Conservation (phyloP, 2,888 invertebrate species). For the Clivina fossor region DNA sequence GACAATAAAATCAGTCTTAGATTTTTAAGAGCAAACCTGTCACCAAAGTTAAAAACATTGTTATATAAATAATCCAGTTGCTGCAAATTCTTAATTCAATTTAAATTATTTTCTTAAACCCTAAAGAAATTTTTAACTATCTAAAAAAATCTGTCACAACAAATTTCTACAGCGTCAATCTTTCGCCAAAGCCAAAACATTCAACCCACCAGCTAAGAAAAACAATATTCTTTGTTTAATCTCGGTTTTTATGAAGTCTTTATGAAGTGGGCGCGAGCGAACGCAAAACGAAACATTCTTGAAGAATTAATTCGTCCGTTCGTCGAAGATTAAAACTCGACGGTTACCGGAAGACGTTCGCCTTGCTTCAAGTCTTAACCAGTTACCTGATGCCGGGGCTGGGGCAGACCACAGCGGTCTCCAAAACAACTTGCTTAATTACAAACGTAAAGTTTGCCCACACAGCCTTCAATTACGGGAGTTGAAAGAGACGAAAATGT, state of each 20-base stretch:
- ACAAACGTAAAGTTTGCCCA: constrained; percentile 5
- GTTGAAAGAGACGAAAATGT: constrained; percentile 2
- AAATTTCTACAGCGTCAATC: constrained; percentile 5
- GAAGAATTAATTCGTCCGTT: constrained; percentile 12
- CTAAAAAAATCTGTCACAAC: constrained; percentile 17
- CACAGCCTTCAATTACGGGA: constrained; percentile 10
- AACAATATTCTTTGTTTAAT: constrained; percentile 11
- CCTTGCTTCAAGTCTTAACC: constrained; percentile 5
- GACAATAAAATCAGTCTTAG: no score
- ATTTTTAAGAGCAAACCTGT: no score
- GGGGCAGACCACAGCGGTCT: background rate
- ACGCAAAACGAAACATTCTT: constrained; percentile 4
- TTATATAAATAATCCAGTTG: no score
- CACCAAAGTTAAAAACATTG: no score
- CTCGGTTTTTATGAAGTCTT: constrained; percentile 18
- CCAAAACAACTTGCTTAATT: constrained; percentile 2
- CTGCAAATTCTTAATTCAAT: no score
- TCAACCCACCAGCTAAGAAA: background rate
- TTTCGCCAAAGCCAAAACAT: background rate
- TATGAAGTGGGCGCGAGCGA: no score
- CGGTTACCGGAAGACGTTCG: no score
- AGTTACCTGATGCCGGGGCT: constrained; percentile 8
- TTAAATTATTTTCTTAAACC: no score
- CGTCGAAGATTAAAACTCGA: constrained; percentile 16
- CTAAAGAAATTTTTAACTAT: no score